phyloP scores from a whole-genome alignment of 2,113 vertebrate genomes.

The Gopherus flavomarginatus region DNA sequence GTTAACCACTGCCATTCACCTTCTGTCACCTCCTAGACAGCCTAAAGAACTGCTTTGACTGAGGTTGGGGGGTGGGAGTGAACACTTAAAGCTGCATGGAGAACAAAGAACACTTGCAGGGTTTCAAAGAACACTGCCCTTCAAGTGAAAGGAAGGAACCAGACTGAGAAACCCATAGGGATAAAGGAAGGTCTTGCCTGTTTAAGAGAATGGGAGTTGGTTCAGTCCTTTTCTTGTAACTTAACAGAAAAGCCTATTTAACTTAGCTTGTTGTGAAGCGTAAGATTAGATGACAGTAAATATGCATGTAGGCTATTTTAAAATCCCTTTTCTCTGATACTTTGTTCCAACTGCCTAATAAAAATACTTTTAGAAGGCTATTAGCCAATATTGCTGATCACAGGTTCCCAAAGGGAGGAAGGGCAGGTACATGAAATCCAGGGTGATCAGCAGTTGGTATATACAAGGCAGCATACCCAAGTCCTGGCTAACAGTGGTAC shows the following conservation, averaged over 20 bases:
- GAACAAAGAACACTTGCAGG: rapidly evolving
- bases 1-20: neutral
- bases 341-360: neutral
- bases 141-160: neutral
- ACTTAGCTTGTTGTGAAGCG: neutral
- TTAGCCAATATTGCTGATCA: neutral
- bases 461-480: neutral
- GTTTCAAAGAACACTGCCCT: conserved; percentile 1
- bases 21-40: neutral
- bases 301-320: neutral
- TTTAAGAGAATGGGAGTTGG: neutral
- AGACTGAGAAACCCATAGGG: neutral
- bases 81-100: neutral
- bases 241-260: neutral
- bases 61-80: neutral
- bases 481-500: neutral
- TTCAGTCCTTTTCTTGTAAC: neutral
- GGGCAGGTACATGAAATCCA: neutral
- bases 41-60: neutral
- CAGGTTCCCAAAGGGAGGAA: neutral
- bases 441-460: neutral
- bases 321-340: neutral
- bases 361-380: neutral
- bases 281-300: neutral
- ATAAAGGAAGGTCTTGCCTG: neutral